Evolutionary conservation across 2,113 vertebrate genomes (phyloP).

Genomic region (Daboia siamensis): DNA sequence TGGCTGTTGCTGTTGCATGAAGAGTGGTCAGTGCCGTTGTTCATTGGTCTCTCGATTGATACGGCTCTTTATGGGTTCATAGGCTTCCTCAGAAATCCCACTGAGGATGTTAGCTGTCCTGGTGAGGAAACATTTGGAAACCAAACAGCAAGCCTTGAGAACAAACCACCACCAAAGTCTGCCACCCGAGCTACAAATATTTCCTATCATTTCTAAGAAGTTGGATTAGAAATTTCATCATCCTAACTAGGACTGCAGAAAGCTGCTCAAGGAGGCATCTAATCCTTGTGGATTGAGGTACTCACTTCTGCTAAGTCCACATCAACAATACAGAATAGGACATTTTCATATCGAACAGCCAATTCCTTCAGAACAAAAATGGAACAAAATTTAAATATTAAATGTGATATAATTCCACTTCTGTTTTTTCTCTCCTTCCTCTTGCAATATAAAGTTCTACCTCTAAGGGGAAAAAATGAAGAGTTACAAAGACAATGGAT

Average conservation of each 20-base stretch:
- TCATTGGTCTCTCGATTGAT: neutral
- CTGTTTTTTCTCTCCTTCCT: neutral
- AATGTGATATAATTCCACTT: neutral
- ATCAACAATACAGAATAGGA: conserved; percentile 51
- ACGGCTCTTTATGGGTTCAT: neutral
- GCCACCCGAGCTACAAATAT: neutral
- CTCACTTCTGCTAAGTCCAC: conserved; percentile 45
- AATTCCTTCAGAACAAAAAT: conserved; percentile 46
- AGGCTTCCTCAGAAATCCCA: neutral
- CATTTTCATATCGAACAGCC: conserved; percentile 41
- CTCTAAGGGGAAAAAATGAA: neutral
- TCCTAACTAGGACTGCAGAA: neutral
- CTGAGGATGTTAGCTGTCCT: neutral
- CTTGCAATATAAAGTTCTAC: neutral
- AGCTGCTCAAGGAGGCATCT: neutral
- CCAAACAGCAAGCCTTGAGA: neutral
- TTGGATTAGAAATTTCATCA: neutral
- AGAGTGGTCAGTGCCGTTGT: neutral
- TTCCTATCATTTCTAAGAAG: neutral
- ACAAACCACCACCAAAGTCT: neutral
- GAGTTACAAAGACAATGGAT: neutral
- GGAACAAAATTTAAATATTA: conserved; percentile 15
- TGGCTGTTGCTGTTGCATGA: neutral
- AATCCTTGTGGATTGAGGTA: neutral
- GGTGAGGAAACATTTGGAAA: neutral